These are phyloP conservation scores for Petrocephalus microphthalmus DNA, from an alignment of 2,113 vertebrate species.

Conservation along the genomic window DNA sequence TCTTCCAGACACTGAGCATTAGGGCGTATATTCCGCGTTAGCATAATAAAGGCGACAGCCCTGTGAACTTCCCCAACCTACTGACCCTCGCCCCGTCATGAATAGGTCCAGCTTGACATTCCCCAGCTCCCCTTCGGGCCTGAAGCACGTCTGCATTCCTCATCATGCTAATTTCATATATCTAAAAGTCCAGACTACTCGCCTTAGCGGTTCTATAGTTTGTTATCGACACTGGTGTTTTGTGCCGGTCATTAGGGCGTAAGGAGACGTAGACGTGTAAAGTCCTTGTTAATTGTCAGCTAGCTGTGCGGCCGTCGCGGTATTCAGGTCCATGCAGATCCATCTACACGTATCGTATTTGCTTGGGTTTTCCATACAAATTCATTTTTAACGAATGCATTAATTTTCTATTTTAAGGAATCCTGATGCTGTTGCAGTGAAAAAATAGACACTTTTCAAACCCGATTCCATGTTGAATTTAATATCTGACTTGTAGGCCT, in stretches of 20 bases:
- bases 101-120: slow-evolving; percentile 77
- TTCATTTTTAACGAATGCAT: not conserved
- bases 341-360: not conserved
- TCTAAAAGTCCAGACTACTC: slow-evolving; percentile 81
- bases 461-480: not conserved
- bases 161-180: slow-evolving; percentile 99
- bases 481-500: not conserved
- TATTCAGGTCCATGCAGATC: slow-evolving; percentile 69
- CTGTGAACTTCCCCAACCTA: slow-evolving; percentile 89
- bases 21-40: slow-evolving; percentile 75
- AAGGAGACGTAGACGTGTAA: slow-evolving; percentile 69
- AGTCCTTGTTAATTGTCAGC: slow-evolving; percentile 70
- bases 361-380: not conserved
- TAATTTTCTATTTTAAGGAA: not conserved
- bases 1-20: slow-evolving; percentile 85
- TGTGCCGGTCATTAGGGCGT: slow-evolving; percentile 69
- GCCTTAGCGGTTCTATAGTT: slow-evolving; percentile 79
- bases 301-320: slow-evolving; percentile 67
- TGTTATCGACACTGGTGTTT: slow-evolving; percentile 83
- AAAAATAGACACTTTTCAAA: not conserved
- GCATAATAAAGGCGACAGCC: slow-evolving; percentile 91
- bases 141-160: slow-evolving; percentile 84
- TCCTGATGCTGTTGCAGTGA: not conserved
- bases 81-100: slow-evolving; percentile 85
- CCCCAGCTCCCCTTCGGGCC: slow-evolving; percentile 78